These are phyloP conservation scores for Bombus balteatus DNA, from an alignment of 1,140 invertebrate species.

Conservation along the genomic window DNA sequence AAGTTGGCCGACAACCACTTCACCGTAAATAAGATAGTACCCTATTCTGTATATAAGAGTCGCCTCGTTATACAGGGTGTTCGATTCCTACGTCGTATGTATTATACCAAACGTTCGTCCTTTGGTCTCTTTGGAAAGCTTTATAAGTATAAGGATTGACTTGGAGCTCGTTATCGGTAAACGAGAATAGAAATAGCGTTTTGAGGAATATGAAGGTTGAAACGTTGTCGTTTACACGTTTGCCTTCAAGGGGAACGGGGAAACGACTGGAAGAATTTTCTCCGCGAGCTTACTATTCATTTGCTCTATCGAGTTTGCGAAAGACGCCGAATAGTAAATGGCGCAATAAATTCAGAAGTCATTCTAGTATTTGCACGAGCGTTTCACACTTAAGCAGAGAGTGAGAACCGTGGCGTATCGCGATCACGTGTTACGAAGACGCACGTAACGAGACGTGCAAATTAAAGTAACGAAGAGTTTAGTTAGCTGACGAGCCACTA, in stretches of 20 bases:
- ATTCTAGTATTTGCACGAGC: constrained; percentile 55
- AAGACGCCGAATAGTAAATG: constrained; percentile 44
- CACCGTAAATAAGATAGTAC: constrained; percentile 77
- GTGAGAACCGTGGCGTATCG: constrained; percentile 15
- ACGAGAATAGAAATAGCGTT: too few relatives aligned
- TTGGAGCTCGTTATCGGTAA: too few relatives aligned
- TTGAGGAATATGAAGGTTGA: background rate
- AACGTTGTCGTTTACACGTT: background rate
- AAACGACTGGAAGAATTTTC: background rate
- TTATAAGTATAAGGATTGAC: background rate
- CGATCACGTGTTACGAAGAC: constrained; percentile 48
- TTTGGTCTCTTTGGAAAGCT: too few relatives aligned
- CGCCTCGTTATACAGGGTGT: constrained; percentile 68
- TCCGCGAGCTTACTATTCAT: background rate
- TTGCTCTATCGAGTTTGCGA: constrained; percentile 22
- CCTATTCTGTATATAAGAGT: constrained; percentile 63
- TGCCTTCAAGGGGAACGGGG: background rate
- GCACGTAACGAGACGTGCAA: constrained; percentile 54
- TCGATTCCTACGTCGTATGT: background rate
- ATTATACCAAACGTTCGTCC: too few relatives aligned
- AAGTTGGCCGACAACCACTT: constrained; percentile 79
- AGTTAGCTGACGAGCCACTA: background rate
- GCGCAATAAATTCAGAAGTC: constrained; percentile 63
- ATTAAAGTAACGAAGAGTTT: constrained; percentile 53
- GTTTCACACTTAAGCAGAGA: constrained; percentile 45